Evolutionary conservation across 2,113 vertebrate genomes (phyloP).

Genomic region (Vicugna pacos): DNA sequence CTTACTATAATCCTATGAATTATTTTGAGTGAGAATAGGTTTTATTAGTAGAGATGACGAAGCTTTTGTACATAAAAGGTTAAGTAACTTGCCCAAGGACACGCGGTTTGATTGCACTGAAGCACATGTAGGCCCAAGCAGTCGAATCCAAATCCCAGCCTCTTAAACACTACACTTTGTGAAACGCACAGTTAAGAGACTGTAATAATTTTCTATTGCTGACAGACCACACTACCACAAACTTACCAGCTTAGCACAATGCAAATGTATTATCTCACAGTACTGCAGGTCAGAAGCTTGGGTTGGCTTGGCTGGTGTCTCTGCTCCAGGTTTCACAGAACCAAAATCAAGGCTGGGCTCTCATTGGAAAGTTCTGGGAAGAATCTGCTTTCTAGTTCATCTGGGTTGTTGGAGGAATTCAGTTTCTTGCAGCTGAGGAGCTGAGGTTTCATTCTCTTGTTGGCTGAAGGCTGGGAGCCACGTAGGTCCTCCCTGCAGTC

Average conservation of each 20-base stretch:
- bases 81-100: conserved; percentile 4
- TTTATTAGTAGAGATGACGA: conserved; percentile 15
- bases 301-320: background rate
- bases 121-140: background rate
- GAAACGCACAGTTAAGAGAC: background rate
- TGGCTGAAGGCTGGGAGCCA: background rate
- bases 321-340: background rate
- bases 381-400: background rate
- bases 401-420: background rate
- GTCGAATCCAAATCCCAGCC: background rate
- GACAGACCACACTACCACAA: background rate
- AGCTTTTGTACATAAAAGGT: background rate
- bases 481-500: background rate
- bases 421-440: background rate
- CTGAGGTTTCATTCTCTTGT: background rate
- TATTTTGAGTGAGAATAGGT: background rate
- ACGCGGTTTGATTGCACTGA: background rate
- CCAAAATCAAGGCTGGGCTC: background rate
- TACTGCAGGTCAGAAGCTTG: background rate
- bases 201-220: background rate
- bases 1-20: conserved; percentile 27
- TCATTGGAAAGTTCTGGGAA: background rate
- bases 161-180: background rate
- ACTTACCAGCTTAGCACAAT: background rate
- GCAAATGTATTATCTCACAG: background rate